Evolutionary conservation across 1,140 invertebrate species (phyloP).

Genomic region (Pseudomyrmex dendroicus): DNA sequence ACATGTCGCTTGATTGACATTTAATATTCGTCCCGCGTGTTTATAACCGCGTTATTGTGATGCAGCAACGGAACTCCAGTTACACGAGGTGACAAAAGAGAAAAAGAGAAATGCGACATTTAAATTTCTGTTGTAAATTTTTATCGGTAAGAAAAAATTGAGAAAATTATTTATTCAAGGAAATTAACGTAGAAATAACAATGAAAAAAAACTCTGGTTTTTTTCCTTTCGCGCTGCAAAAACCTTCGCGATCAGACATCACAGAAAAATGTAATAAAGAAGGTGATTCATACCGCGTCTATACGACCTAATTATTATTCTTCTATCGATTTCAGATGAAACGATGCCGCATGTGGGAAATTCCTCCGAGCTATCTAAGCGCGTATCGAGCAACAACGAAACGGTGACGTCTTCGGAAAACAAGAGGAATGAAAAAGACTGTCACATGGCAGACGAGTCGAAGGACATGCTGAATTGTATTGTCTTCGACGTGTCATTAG

Average conservation of each 20-base stretch:
- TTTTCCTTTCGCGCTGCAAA: too few relatives aligned
- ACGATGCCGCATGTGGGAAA: not conserved
- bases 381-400: not conserved
- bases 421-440: not conserved
- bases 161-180: too few relatives aligned
- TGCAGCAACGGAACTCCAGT: constrained; percentile 2
- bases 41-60: not conserved
- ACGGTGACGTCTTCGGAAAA: not conserved
- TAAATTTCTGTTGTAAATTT: not conserved
- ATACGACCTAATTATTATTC: not conserved
- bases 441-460: not conserved
- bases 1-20: not conserved
- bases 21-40: not conserved
- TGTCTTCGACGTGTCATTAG: constrained; percentile 11
- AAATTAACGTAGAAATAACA: too few relatives aligned
- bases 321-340: not conserved
- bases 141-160: too few relatives aligned
- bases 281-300: not conserved
- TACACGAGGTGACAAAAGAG: not conserved
- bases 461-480: constrained; percentile 56
- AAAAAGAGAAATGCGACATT: not conserved
- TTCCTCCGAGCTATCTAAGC: not conserved
- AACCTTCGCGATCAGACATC: too few relatives aligned
- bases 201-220: too few relatives aligned
- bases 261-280: not conserved